phyloP scores from a whole-genome alignment of 2,888 invertebrate genomes.

The Macaria notata region DNA sequence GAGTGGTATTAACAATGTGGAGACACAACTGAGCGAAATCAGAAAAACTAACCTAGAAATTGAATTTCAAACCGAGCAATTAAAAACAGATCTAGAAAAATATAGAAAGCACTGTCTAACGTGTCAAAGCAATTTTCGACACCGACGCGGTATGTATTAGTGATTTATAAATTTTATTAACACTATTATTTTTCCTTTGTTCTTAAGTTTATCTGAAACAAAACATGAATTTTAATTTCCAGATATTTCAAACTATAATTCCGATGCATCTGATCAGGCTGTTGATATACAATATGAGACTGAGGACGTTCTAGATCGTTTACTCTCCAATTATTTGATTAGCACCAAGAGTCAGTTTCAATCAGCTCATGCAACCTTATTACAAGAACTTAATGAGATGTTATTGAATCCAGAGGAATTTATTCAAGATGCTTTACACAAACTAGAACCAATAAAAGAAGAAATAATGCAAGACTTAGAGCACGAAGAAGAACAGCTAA shows the following conservation, averaged over 20 bases:
- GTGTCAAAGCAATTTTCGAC: conserved; percentile 18
- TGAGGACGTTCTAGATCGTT: conserved; percentile 32
- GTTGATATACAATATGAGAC: background rate
- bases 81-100: conserved; percentile 32
- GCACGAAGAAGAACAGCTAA: conserved; percentile 31
- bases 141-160: conserved; percentile 9
- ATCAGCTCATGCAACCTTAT: conserved; percentile 26
- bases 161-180: background rate
- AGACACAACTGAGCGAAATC: conserved; percentile 13
- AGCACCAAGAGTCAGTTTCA: conserved; percentile 26
- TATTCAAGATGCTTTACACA: conserved; percentile 24
- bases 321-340: conserved; percentile 34
- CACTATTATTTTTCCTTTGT: too few species aligned
- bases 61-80: conserved; percentile 20
- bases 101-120: conserved; percentile 40
- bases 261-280: background rate
- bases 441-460: conserved; percentile 35
- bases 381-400: conserved; percentile 33
- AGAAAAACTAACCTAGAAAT: conserved; percentile 20
- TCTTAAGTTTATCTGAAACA: too few species aligned
- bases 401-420: conserved; percentile 31
- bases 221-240: too few species aligned
- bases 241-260: too few species aligned
- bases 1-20: background rate
- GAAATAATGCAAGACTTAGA: conserved; percentile 30